Conservation (phyloP, 64 coral and sea anemone genomes). For the Platygyra sinensis region DNA sequence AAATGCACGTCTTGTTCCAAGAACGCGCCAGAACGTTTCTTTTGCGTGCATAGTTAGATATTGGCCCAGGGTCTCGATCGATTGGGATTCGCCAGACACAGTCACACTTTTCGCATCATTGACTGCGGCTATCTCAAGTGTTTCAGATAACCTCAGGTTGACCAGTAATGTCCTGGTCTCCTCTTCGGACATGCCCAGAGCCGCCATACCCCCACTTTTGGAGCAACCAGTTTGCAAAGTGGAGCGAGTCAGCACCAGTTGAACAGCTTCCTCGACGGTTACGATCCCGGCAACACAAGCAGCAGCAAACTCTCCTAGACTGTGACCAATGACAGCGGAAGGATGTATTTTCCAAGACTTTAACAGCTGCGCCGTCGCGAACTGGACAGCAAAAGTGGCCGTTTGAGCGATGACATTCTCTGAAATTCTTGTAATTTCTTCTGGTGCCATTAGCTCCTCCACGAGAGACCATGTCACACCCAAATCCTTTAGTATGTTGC, state of each 20-base stretch:
- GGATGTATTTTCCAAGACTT: slow-evolving; percentile 76
- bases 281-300: slow-evolving; percentile 56
- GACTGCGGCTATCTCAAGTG: slow-evolving; percentile 49
- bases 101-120: slow-evolving; percentile 70
- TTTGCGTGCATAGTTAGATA: slow-evolving; percentile 28
- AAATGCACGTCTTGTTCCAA: slow-evolving; percentile 74
- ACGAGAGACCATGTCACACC: slow-evolving; percentile 41
- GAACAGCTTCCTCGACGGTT: slow-evolving; percentile 57
- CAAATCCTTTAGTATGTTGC: slow-evolving; percentile 25
- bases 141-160: slow-evolving; percentile 11
- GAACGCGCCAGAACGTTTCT: slow-evolving; percentile 60
- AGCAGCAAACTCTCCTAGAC: slow-evolving; percentile 83
- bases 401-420: slow-evolving; percentile 59
- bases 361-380: slow-evolving; percentile 63
- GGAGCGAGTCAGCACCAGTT: slow-evolving; percentile 69
- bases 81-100: slow-evolving; percentile 59
- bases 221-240: slow-evolving; percentile 64
- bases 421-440: slow-evolving; percentile 51
- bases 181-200: slow-evolving; percentile 62
- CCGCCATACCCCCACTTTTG: slow-evolving; percentile 66
- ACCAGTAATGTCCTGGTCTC: slow-evolving; percentile 18
- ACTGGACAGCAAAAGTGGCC: slow-evolving; percentile 78
- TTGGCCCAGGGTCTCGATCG: slow-evolving; percentile 49
- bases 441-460: slow-evolving; percentile 44
- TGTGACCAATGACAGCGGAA: slow-evolving; percentile 81